A percentile compares a stretch with the other conserved stretches of the same genome.
Evolutionary conservation across 1,140 invertebrate genomes (phyloP).

Genomic region (Acromyrmex charruanus): DNA sequence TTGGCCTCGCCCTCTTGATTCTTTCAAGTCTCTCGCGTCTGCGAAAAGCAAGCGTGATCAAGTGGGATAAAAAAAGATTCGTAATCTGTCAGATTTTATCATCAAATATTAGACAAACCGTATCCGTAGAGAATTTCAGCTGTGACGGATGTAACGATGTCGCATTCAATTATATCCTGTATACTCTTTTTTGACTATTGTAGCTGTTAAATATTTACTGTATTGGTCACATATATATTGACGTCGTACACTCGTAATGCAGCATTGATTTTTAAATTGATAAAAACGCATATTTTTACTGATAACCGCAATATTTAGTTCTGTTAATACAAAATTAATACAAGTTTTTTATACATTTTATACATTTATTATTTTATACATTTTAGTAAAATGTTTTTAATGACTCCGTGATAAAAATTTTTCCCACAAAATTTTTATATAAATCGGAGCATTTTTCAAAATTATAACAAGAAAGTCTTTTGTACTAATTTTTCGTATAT

Average conservation of each 20-base stretch:
- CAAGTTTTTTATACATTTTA: neutral
- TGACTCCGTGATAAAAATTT: too few species aligned
- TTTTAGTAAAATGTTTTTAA: neutral
- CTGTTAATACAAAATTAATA: neutral
- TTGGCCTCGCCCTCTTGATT: neutral
- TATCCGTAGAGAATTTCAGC: constrained; percentile 1
- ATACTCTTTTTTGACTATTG: constrained; percentile 10
- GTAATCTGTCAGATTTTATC: constrained; percentile 28
- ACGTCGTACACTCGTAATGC: neutral
- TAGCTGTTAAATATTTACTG: neutral
- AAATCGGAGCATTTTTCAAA: too few species aligned
- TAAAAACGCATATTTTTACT: neutral
- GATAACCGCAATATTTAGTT: neutral
- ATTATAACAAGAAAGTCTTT: too few species aligned
- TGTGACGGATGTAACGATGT: neutral
- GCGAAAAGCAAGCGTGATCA: constrained; percentile 11
- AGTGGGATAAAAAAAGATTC: constrained; percentile 2
- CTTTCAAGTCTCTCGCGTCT: neutral
- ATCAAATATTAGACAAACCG: constrained; percentile 59
- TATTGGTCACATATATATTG: neutral
- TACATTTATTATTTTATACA: too few species aligned
- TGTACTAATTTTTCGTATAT: too few species aligned
- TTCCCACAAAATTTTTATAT: too few species aligned
- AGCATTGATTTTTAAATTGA: neutral
- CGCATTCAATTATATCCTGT: neutral